Conservation (phyloP, 2,888 invertebrate genomes). For the Tipula helvola region DNA sequence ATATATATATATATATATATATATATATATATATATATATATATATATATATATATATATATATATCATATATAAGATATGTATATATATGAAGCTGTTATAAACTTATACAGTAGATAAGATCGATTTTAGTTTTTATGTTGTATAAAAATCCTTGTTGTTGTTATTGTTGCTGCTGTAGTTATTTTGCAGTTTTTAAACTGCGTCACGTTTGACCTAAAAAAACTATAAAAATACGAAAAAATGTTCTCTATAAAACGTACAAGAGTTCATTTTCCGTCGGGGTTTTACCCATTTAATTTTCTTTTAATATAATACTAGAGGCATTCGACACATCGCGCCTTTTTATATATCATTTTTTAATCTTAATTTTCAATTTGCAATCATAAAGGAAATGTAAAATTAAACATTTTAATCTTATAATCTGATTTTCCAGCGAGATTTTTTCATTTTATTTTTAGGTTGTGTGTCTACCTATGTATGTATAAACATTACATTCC, state of each 20-base stretch:
- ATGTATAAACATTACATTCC: no score
- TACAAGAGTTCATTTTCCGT: not conserved
- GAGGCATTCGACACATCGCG: not conserved
- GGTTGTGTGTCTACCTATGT: not conserved
- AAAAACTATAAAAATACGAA: not conserved
- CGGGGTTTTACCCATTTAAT: not conserved
- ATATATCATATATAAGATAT: not conserved
- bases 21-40: not conserved
- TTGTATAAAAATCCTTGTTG: not conserved
- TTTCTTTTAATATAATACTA: not conserved
- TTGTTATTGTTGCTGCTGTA: not conserved
- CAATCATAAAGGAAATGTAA: not conserved
- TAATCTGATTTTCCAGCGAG: not conserved
- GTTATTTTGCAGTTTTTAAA: not conserved
- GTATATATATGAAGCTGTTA: not conserved
- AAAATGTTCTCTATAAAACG: not conserved
- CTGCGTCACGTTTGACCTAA: not conserved
- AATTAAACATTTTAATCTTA: not conserved
- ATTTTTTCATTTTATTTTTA: not conserved
- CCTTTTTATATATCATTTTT: not conserved
- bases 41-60: not conserved
- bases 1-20: conserved; percentile 5
- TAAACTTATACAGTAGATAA: not conserved
- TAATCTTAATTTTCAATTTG: conserved; percentile 4
- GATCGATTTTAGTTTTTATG: not conserved